Conservation (phyloP, 2,888 invertebrate genomes). For the Digitonthophagus gazella region DNA sequence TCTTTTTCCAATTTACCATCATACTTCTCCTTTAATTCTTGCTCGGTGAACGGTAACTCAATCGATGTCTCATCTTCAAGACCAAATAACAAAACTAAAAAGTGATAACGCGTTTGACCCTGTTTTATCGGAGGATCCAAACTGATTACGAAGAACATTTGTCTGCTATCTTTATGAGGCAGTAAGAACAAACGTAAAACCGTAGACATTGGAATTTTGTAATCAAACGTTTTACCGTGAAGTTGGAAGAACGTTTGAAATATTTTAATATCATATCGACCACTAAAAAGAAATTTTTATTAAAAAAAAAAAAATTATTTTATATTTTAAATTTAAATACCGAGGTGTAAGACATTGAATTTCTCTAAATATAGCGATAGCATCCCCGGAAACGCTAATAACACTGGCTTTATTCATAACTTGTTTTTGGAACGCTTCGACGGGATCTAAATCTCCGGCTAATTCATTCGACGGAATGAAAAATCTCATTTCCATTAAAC, state of each 20-base stretch:
- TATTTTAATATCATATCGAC: slow-evolving; percentile 95
- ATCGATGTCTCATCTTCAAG: slow-evolving; percentile 92
- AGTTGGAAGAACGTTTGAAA: slow-evolving; percentile 89
- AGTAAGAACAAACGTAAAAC: slow-evolving; percentile 91
- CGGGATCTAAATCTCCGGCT: slow-evolving; percentile 84
- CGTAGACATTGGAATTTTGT: slow-evolving; percentile 98
- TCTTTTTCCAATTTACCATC: slow-evolving; percentile 90
- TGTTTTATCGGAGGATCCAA: slow-evolving; percentile 99
- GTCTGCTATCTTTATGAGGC: slow-evolving; percentile 96
- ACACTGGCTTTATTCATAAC: slow-evolving; percentile 98
- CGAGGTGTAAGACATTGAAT: slow-evolving; percentile 98
- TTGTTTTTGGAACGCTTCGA: slow-evolving; percentile 95
- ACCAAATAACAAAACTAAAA: slow-evolving; percentile 88
- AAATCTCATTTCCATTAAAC: slow-evolving; percentile 96
- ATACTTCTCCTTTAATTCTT: slow-evolving; percentile 90
- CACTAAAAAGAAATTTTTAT: slow-evolving; percentile 75
- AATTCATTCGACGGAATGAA: slow-evolving; percentile 92
- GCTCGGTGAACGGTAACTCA: slow-evolving; percentile 90
- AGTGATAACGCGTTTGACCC: slow-evolving; percentile 98
- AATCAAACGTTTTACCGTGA: slow-evolving; percentile 98
- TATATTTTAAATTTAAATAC: slow-evolving; percentile 50
- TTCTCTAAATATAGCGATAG: slow-evolving; percentile 94
- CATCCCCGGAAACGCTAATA: slow-evolving; percentile 96
- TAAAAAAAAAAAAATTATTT: slow-evolving; percentile 42
- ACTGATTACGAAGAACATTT: slow-evolving; percentile 97